Conservation (phyloP, 2,797 vertebrate genomes). For the Masticophis lateralis region DNA sequence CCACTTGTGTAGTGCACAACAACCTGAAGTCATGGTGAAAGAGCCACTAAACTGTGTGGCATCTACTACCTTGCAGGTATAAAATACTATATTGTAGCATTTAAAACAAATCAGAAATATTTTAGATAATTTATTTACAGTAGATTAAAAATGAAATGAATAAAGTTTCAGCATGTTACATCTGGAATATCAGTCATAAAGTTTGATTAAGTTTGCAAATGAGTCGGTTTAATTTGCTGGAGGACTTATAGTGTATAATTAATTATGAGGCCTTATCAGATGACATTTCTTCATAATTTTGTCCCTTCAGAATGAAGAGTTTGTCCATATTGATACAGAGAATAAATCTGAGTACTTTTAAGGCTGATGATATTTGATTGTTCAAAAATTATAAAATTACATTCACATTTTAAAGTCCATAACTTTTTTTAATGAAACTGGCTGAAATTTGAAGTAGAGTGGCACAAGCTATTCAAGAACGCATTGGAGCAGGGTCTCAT, state of each 20-base stretch:
- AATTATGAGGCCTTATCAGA: not conserved
- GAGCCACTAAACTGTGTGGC: constrained; percentile 78
- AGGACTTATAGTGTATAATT: not conserved
- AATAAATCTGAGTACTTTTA: not conserved
- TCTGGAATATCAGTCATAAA: not conserved
- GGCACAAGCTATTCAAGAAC: not conserved
- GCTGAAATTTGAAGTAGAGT: not conserved
- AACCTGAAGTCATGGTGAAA: constrained; percentile 58
- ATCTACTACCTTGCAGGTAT: constrained; percentile 90
- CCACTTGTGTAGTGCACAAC: constrained; percentile 67
- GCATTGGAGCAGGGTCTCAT: not conserved
- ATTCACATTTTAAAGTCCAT: not conserved
- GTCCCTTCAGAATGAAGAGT: not conserved
- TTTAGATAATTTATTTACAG: not conserved
- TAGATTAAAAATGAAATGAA: not conserved
- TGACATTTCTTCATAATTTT: not conserved
- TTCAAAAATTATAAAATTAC: not conserved
- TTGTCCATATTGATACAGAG: not conserved
- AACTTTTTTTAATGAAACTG: not conserved
- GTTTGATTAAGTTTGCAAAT: not conserved
- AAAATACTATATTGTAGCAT: not conserved
- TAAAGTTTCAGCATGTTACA: fast-evolving
- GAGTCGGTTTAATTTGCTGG: not conserved
- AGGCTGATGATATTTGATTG: not conserved
- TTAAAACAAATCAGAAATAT: not conserved